phyloP scores from a whole-genome alignment of 2,888 invertebrate species.

The Teleogryllus oceanicus region DNA sequence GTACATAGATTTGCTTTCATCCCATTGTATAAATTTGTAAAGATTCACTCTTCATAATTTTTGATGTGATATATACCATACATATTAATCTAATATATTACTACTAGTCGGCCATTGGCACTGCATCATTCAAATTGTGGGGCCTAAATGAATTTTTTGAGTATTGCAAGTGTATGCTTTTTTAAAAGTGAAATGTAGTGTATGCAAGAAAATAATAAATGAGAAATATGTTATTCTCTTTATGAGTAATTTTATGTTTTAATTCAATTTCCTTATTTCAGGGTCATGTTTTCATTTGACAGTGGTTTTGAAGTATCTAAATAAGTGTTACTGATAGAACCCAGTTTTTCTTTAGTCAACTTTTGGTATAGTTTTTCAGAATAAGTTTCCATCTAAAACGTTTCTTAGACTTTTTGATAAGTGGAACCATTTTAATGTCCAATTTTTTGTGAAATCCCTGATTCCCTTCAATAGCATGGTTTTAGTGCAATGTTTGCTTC shows the following conservation, averaged over 20 bases:
- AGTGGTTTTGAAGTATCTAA: no score
- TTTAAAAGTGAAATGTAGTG: slow-evolving; percentile 21
- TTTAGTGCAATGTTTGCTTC: no score
- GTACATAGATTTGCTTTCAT: slow-evolving; percentile 1
- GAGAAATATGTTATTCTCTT: slow-evolving; percentile 23
- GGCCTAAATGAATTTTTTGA: slow-evolving; percentile 18
- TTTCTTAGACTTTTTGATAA: no score
- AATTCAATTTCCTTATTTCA: no score
- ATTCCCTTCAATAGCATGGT: no score
- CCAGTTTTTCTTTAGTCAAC: no score
- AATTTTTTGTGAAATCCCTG: no score
- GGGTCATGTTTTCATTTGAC: no score
- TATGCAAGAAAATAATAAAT: slow-evolving; percentile 25
- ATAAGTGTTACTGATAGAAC: no score
- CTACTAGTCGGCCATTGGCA: neutral
- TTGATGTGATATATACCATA: slow-evolving; percentile 1
- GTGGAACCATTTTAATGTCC: no score
- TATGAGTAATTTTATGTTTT: neutral
- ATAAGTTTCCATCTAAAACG: no score
- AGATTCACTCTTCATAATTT: neutral
- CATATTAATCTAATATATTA: neutral
- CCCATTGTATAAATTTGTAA: neutral
- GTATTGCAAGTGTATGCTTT: slow-evolving; percentile 19
- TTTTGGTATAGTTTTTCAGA: no score
- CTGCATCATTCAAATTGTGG: slow-evolving; percentile 9